Percentiles rank a stretch among this genome's conserved stretches.
These are phyloP conservation scores for Falco cherrug DNA, from an alignment of 2,797 vertebrate genomes.

Conservation along the genomic window DNA sequence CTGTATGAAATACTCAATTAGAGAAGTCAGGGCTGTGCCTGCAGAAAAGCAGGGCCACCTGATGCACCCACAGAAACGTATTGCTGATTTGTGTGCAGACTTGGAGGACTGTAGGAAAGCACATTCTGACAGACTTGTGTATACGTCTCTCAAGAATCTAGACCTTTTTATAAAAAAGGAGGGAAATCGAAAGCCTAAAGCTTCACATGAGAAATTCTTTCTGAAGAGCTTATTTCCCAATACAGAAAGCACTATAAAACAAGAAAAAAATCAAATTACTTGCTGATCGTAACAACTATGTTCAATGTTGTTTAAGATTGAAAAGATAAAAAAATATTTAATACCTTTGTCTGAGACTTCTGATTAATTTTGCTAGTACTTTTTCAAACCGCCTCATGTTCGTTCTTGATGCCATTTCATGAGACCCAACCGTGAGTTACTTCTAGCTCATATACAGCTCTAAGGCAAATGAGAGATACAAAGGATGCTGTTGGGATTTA, in stretches of 20 bases:
- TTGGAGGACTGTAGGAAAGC: not conserved
- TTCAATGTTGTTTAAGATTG: not conserved
- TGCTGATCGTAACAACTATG: not conserved
- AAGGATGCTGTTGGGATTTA: conserved; percentile 16
- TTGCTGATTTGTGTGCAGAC: not conserved
- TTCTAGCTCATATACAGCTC: not conserved
- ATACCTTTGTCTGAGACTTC: not conserved
- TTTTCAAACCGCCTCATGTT: not conserved
- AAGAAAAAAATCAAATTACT: not conserved
- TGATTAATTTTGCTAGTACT: not conserved
- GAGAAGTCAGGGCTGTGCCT: not conserved
- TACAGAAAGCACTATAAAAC: not conserved
- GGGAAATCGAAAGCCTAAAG: not conserved
- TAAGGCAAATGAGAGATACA: not conserved
- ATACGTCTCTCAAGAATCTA: not conserved
- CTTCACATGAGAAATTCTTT: not conserved
- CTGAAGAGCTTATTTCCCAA: not conserved
- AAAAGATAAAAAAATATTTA: not conserved
- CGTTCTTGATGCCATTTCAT: not conserved
- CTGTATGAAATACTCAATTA: not conserved
- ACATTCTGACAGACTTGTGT: not conserved
- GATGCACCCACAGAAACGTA: not conserved
- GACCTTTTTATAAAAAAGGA: not conserved
- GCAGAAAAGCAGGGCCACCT: not conserved
- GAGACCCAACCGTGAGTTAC: not conserved